Conservation (phyloP, 2,113 vertebrate species). For the Daphoenositta chrysoptera region DNA sequence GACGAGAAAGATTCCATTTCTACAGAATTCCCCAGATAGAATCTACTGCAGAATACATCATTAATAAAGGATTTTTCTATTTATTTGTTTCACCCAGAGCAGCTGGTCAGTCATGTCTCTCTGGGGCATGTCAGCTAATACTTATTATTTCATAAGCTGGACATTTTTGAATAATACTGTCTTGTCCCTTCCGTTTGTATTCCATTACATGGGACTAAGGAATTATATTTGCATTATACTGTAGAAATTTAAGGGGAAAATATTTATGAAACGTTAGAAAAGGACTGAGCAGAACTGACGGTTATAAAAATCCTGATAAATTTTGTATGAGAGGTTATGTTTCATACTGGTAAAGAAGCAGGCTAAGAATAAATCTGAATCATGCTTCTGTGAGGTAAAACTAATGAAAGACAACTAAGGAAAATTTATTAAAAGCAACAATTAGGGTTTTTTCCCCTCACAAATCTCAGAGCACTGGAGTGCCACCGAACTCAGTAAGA, state of each 20-base stretch:
- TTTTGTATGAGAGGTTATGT: background rate
- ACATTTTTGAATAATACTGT: constrained; percentile 28
- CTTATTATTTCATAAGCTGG: constrained; percentile 46
- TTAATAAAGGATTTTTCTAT: constrained; percentile 39
- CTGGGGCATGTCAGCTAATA: constrained; percentile 30
- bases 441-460: background rate
- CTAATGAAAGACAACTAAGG: background rate
- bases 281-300: background rate
- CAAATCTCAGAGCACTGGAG: background rate
- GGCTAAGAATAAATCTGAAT: constrained; percentile 11
- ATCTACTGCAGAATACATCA: background rate
- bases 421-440: constrained; percentile 20
- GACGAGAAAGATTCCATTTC: background rate
- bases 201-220: background rate
- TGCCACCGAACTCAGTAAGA: background rate
- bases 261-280: background rate
- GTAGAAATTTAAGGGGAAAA: background rate
- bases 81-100: constrained; percentile 50
- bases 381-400: background rate
- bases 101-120: constrained; percentile 33
- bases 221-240: background rate
- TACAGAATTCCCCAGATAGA: background rate
- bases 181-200: constrained; percentile 16
- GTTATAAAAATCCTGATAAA: background rate
- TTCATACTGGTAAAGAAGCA: background rate